A percentile compares a stretch with the other conserved stretches of the same genome.
Evolutionary conservation across 2,113 vertebrate genomes (phyloP).

Genomic region (Chloropsis hardwickii): DNA sequence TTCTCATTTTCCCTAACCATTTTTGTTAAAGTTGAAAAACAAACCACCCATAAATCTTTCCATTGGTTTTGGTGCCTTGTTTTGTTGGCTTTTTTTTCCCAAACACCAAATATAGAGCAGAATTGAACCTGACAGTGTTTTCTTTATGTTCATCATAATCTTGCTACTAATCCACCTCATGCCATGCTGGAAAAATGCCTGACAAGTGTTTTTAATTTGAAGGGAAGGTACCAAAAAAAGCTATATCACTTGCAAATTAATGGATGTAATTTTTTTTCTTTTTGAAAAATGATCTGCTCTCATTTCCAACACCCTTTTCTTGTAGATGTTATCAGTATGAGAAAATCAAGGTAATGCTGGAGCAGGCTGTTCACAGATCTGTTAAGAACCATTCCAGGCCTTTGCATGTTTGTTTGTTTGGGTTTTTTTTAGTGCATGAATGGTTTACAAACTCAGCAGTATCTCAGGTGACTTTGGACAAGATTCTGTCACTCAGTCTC

Average conservation of each 20-base stretch:
- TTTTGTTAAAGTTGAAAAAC: not conserved
- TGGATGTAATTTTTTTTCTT: not conserved
- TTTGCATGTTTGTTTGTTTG: not conserved
- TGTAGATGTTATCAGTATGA: slow-evolving; percentile 35
- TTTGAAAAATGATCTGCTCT: not conserved
- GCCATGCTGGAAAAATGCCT: slow-evolving; percentile 36
- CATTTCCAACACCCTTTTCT: not conserved
- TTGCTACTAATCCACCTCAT: not conserved
- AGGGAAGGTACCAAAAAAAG: slow-evolving; percentile 12
- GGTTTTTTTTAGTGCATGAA: not conserved
- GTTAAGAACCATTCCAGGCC: not conserved
- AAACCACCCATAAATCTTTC: not conserved
- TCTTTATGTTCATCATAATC: slow-evolving; percentile 5
- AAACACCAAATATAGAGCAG: not conserved
- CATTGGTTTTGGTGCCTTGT: not conserved
- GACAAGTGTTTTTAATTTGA: slow-evolving; percentile 26
- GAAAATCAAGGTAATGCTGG: slow-evolving; percentile 24
- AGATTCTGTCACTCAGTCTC: not conserved
- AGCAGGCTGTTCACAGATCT: slow-evolving; percentile 8
- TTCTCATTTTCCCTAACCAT: not conserved
- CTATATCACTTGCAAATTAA: slow-evolving; percentile 33
- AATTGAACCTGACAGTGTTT: not conserved
- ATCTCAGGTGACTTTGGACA: not conserved
- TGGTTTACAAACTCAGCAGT: not conserved
- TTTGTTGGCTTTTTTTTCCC: not conserved